A percentile compares a stretch with the other conserved stretches of the same genome.
phyloP scores from a whole-genome alignment of 2,888 invertebrate species.

The Sarcophaga variegata region DNA sequence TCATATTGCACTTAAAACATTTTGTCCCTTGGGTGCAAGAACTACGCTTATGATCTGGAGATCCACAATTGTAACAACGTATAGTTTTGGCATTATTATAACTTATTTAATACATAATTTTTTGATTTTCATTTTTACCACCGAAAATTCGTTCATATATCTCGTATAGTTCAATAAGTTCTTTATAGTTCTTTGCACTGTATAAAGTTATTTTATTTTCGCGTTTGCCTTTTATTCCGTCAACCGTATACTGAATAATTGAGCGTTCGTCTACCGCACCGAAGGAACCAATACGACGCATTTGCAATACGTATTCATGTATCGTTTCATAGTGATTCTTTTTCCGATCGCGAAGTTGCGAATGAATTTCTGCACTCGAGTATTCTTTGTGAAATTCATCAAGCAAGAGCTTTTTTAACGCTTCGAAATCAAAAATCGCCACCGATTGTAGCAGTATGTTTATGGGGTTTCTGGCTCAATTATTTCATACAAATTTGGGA shows the following conservation, averaged over 20 bases:
- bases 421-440: too few species aligned
- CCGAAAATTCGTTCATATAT: slow-evolving; percentile 13
- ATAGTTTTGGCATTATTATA: too few species aligned
- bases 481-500: too few species aligned
- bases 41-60: slow-evolving; percentile 17
- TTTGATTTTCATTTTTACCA: slow-evolving; percentile 13
- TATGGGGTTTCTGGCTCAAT: too few species aligned
- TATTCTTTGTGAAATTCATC: too few species aligned
- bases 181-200: slow-evolving; percentile 34
- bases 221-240: slow-evolving; percentile 47
- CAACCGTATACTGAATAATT: slow-evolving; percentile 46
- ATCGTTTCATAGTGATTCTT: slow-evolving; percentile 20
- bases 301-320: slow-evolving; percentile 53
- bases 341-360: too few species aligned
- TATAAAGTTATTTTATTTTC: slow-evolving; percentile 44
- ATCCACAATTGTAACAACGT: neutral
- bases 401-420: too few species aligned
- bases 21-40: slow-evolving; percentile 22
- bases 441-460: too few species aligned
- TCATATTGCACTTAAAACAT: slow-evolving; percentile 17
- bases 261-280: slow-evolving; percentile 51
- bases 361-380: too few species aligned
- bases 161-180: slow-evolving; percentile 34
- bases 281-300: slow-evolving; percentile 42
- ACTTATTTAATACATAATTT: neutral